Evolutionary conservation across 2,888 invertebrate genomes (phyloP), one percentile per base, ranked within the genome.

Genomic region (Corythucha ciliata): DNA sequence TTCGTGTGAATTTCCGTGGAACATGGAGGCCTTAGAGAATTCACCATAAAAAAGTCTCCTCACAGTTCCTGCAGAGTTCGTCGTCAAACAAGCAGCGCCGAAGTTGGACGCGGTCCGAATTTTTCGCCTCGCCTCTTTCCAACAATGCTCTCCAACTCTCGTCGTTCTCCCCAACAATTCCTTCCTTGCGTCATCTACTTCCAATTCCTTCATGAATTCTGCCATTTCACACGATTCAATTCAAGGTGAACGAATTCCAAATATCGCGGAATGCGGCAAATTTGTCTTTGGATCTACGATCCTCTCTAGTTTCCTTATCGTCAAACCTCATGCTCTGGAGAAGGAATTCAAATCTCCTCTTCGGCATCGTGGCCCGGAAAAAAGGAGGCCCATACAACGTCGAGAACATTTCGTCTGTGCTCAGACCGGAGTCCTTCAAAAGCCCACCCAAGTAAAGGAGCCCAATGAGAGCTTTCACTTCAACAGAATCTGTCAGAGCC

Each of bases 261-360:
- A 56, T 36, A 18, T 54, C 41, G 7, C 54, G 48, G 39, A 56
- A 54, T 7, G 50, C 24, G 12, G 42, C 32, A 20, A 56, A 56
- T 33, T 48, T 52, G 34, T 55, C 55, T 8, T n/a, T 24, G 7
- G 8, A 8, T 16, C 25, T 21, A 16, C 52, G 10, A 14, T n/a
- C 24, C 16, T 46, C 21, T 29, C 34, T 21, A 3, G 46, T 10
- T 3, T 3, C n/a, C 21, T 33, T 46, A 6, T 12, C 7, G n/a
- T 47, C 47, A 24, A 47, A 47, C 18, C 47, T 36, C n/a, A 34
- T n/a, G 6, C 4, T 10, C 10, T 8, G 8, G 2, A 47, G 37
- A 18, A 47, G 47, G 37, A 47, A 47, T 1, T 14, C 1, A 22
- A 47, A 47, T 37, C 47, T n/a, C 2, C 24, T 24, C 16, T 36